Evolutionary conservation across 2,113 vertebrate genomes (phyloP), one percentile per base, ranked within the genome.

Genomic region (Heloderma charlesbogerti): DNA sequence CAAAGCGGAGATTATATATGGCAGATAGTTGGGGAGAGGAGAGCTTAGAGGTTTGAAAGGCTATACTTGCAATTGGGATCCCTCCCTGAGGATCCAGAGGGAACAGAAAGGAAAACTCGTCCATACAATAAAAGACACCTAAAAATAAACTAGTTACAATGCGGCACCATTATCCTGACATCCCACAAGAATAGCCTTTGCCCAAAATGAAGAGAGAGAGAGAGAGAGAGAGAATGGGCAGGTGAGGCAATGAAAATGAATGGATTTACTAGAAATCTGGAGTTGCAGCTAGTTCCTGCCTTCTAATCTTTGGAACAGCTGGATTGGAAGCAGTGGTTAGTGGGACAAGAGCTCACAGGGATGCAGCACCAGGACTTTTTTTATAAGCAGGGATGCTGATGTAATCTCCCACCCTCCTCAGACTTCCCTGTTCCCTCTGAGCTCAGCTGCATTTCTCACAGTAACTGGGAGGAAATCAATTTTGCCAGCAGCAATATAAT

Each of bases 241-340:
- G 54, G 51, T 4, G 6, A 34, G 29, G 81, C 82, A 91, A 66
- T 0, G 1, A 80, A 77, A 72, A 29, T 25, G 18, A 10, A 95
- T 95, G 93, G 83, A 5, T 96, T 96, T 94, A 94, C 37, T 95
- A 96, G 94, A 94, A 85, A 92, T 22, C 92, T 95, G 95, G 94
- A 95, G 45, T 82, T 34, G 57, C 9, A 63, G 54, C 40, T 20
- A 90, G 16, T 0, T 0, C 18, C 0, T 18, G 71, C 86, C 79
- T 93, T 90, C 84, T 81, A 89, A 94, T 81, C 54, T 84, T 67
- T 34, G 6, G 86, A 91, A 18, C 66, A 91, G 88, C 90, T 91
- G 84, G 84, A 63, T 27, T 31, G 45, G 0, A 10, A 1, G 69
- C 48, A 7, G 48, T 48, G 48, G 48, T n/a, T n/a, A 48, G 48